Evolutionary conservation across 92 coral and sea anemone species (phyloP).

Genomic region (Bergia puertoricense): DNA sequence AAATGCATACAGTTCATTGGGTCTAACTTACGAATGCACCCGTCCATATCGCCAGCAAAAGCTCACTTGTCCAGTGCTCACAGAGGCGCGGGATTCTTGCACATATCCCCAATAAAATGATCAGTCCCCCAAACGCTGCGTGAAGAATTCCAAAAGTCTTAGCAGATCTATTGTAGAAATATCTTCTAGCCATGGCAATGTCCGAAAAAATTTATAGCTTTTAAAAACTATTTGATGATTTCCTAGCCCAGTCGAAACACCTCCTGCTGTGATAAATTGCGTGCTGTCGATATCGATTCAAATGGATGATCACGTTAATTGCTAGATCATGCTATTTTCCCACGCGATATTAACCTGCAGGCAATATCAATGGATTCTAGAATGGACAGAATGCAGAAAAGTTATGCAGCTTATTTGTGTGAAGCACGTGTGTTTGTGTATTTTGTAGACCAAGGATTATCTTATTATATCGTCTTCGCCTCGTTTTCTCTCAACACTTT

Average conservation of each 20-base stretch:
- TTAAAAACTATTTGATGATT: neutral
- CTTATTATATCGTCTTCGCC: no score
- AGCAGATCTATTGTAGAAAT: slow-evolving; percentile 16
- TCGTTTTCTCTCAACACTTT: no score
- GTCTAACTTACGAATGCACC: neutral
- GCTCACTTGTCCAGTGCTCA: slow-evolving; percentile 26
- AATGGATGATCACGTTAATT: neutral
- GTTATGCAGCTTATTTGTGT: neutral
- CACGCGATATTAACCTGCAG: slow-evolving; percentile 9
- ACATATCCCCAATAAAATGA: slow-evolving; percentile 15
- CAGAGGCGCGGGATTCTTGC: slow-evolving; percentile 14
- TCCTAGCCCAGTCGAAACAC: neutral
- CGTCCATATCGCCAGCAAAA: slow-evolving; percentile 6
- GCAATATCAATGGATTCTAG: neutral
- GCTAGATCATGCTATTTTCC: neutral
- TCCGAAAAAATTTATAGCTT: neutral
- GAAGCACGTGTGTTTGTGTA: neutral
- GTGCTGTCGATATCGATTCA: neutral
- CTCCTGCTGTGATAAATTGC: neutral
- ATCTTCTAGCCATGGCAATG: slow-evolving; percentile 1
- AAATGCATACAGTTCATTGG: neutral
- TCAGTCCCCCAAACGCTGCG: slow-evolving; percentile 4
- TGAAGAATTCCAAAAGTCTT: slow-evolving; percentile 5
- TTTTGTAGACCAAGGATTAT: neutral
- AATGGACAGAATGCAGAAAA: slow-evolving; percentile 9